A percentile compares a stretch with the other conserved stretches of the same genome.
Conservation (phyloP, 2,113 vertebrate species). For the Ceuthmochares aereus region DNA sequence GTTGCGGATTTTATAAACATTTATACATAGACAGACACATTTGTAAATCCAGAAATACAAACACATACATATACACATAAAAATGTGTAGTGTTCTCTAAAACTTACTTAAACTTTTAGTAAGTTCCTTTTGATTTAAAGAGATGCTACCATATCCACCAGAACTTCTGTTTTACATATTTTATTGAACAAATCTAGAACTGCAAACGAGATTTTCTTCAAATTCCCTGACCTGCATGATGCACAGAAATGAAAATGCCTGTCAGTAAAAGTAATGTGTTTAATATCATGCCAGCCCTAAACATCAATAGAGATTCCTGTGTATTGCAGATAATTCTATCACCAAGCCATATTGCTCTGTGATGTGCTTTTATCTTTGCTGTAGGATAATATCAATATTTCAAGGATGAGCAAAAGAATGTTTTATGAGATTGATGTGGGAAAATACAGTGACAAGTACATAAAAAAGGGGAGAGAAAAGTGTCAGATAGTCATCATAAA, state of each 20-base stretch:
- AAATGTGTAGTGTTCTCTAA: neutral
- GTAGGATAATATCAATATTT: conserved; percentile 78
- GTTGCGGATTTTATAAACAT: neutral
- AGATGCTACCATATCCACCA: conserved; percentile 10
- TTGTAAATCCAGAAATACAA: neutral
- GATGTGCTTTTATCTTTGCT: conserved; percentile 78
- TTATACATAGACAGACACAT: neutral
- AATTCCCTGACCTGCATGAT: conserved; percentile 67
- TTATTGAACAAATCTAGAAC: conserved; percentile 64
- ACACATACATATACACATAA: neutral
- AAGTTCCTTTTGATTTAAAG: conserved; percentile 66
- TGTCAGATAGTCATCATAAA: conserved; percentile 54
- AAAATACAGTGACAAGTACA: conserved; percentile 72
- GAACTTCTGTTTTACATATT: conserved; percentile 67
- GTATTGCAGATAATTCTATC: conserved; percentile 80
- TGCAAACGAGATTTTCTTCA: conserved; percentile 74
- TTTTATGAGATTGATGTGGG: conserved; percentile 76
- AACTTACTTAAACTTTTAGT: conserved; percentile 46
- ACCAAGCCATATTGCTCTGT: conserved; percentile 73
- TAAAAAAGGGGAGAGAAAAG: conserved; percentile 72
- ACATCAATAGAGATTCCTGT: conserved; percentile 79
- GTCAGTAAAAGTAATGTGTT: conserved; percentile 84
- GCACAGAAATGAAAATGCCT: conserved; percentile 78
- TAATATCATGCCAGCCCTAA: conserved; percentile 78
- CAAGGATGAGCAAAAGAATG: conserved; percentile 72